Percentiles rank a stretch among this genome's conserved stretches.
Conservation (phyloP, 2,113 vertebrate genomes). For the Cephalopterus ornatus region DNA sequence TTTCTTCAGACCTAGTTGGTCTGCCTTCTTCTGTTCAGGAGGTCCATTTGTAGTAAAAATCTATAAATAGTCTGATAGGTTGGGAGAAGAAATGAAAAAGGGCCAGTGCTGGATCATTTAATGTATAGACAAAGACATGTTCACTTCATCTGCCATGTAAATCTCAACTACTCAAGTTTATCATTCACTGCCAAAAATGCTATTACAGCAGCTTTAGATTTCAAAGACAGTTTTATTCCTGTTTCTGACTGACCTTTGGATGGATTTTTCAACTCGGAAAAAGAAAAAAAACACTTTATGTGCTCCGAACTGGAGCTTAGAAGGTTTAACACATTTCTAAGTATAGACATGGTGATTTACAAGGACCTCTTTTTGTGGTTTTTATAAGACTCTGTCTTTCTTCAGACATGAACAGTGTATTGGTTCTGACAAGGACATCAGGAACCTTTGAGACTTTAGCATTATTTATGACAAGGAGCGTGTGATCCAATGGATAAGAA, state of each 20-base stretch:
- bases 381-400: slow-evolving; percentile 40
- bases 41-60: slow-evolving; percentile 18
- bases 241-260: slow-evolving; percentile 52
- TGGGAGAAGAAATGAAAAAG: neutral
- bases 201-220: slow-evolving; percentile 52
- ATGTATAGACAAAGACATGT: slow-evolving; percentile 42
- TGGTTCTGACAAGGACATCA: neutral
- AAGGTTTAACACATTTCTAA: slow-evolving; percentile 37
- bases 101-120: neutral
- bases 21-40: neutral
- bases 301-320: slow-evolving; percentile 5
- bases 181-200: slow-evolving; percentile 64
- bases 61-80: slow-evolving; percentile 14
- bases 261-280: slow-evolving; percentile 19
- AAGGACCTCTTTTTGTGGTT: neutral
- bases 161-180: slow-evolving; percentile 55
- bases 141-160: slow-evolving; percentile 26
- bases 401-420: neutral
- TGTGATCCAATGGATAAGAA: neutral
- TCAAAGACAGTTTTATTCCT: slow-evolving; percentile 57
- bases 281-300: neutral
- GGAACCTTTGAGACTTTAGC: neutral
- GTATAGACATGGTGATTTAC: slow-evolving; percentile 46
- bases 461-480: neutral
- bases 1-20: neutral